Evolutionary conservation across 1,140 invertebrate species (phyloP).

Genomic region (Aphaenogaster rudis): DNA sequence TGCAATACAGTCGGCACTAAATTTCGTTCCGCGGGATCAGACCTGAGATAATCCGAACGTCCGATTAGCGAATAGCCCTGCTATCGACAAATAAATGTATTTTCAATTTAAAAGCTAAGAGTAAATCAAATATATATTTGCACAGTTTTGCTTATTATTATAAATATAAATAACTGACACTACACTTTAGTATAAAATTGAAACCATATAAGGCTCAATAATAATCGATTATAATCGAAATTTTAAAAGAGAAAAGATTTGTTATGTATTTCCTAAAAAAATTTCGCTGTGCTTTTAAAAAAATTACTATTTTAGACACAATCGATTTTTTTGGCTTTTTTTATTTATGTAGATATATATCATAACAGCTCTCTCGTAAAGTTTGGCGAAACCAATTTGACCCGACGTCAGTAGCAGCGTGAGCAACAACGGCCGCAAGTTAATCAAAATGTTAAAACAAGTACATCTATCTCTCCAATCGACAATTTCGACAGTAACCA

Average conservation of each 20-base stretch:
- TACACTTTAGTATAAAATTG: background rate
- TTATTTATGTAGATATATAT: background rate
- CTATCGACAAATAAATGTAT: conserved; percentile 11
- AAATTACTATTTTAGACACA: background rate
- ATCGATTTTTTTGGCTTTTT: background rate
- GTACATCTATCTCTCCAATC: conserved; percentile 21
- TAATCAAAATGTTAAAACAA: conserved; percentile 58
- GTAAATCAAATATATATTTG: background rate
- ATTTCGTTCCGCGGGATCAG: conserved; percentile 40
- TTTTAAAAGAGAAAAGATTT: background rate
- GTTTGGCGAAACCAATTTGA: conserved; percentile 16
- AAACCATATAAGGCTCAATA: background rate
- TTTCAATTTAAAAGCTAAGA: conserved; percentile 12
- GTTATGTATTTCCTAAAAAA: background rate
- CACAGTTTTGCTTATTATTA: background rate
- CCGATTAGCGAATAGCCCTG: conserved; percentile 34
- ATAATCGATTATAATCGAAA: background rate
- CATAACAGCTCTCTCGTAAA: conserved; percentile 9
- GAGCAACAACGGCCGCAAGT: conserved; percentile 16
- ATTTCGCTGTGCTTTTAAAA: background rate
- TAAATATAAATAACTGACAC: background rate
- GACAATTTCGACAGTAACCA: conserved; percentile 29
- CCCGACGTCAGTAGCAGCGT: background rate
- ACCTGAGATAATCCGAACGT: conserved; percentile 56
- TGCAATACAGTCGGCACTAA: conserved; percentile 44